phyloP scores from a whole-genome alignment of 2,888 invertebrate genomes.

The Mythimna pallens region DNA sequence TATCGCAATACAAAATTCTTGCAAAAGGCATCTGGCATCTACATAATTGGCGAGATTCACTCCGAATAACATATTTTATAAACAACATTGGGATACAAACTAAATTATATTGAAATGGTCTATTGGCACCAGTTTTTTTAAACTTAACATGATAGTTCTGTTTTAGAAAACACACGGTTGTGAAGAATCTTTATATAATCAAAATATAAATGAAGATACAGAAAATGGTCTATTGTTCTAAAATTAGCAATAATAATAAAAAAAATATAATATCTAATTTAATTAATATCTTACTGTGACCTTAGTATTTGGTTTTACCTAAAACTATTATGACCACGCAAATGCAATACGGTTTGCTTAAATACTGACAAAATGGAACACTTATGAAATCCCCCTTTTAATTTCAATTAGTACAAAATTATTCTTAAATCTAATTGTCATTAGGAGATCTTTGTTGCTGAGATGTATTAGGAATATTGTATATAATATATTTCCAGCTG shows the following conservation, averaged over 20 bases:
- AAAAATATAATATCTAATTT: neutral
- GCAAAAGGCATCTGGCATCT: neutral
- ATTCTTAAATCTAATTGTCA: constrained; percentile 33
- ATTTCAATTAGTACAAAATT: neutral
- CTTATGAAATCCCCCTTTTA: neutral
- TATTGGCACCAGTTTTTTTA: neutral
- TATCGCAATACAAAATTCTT: neutral
- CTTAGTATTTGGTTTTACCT: constrained; percentile 9
- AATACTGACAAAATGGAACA: constrained; percentile 36
- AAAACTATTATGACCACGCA: constrained; percentile 15
- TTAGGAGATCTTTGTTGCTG: constrained; percentile 11
- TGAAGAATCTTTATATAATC: neutral
- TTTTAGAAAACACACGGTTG: neutral
- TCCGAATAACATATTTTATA: neutral
- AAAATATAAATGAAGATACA: neutral
- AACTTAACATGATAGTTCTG: neutral
- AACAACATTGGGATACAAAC: neutral
- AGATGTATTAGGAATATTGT: constrained; percentile 11
- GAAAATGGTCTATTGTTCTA: neutral
- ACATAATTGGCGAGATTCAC: constrained; percentile 8
- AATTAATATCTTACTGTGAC: constrained; percentile 2
- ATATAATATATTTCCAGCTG: constrained; percentile 3
- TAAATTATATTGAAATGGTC: neutral
- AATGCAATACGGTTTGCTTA: constrained; percentile 32
- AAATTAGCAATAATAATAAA: neutral